Base-by-base conservation (phyloP, 2,888 invertebrate genomes). In the Metalampra italica region DNA sequence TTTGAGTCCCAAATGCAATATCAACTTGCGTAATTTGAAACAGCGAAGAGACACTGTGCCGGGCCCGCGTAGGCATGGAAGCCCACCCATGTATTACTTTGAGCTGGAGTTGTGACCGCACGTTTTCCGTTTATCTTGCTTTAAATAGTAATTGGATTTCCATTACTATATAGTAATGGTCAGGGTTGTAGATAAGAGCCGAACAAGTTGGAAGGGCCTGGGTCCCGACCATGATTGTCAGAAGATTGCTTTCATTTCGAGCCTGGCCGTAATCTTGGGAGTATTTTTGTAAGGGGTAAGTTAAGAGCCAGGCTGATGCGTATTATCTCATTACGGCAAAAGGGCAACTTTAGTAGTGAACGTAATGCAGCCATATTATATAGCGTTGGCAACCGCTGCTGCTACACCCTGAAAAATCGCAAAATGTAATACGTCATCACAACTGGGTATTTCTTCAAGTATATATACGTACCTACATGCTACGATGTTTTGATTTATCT, bases 61-160 rank as follows among this genome's bases (percentile, higher is more conserved):
- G 3, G 22, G 22, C 22, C 22, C 22, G 22, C 22, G 22, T 5
- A 22, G 22, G 22, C 22, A 22, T 22, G 22, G 5, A 22, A 22
- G 22, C 22, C 22, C n/a, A n/a, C 22, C 22, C 22, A 22, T 22
- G 65, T 71, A 67, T 68, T 58, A 52, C 51, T 60, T 56, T 51
- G 39, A 52, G 57, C 53, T 53, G 56, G 54, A 59, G 55, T 56
- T 56, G 53, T 52, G 55, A 62, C 67, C 67, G 64, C 75, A 78
- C 73, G 75, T 74, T 70, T 73, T 66, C 59, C 68, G 75, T 77
- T 78, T 78, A 79, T 78, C 74, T 80, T 68, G 68, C 61, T 72
- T 22, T 71, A 78, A 81, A 80, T 77, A 77, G 78, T 80, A 78
- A 82, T 82, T 82, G 75, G 76, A 78, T 78, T 82, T 79, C 78